Percentiles rank a stretch among this genome's conserved stretches.
Conservation (phyloP, 2,113 vertebrate genomes). For the Epinephelus fuscoguttatus region DNA sequence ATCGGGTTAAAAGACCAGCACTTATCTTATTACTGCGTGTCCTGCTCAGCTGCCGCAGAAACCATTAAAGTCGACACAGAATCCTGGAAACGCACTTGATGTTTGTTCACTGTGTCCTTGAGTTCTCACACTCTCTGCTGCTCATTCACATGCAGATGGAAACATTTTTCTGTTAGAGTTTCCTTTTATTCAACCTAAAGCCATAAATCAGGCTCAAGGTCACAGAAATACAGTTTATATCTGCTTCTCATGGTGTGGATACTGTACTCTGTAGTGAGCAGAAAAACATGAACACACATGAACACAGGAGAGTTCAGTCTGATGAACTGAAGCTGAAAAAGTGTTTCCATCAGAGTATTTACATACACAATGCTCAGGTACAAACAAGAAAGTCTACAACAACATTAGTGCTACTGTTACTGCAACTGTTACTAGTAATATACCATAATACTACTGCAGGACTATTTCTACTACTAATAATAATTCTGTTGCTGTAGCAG, state of each 20-base stretch:
- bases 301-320: too few species aligned
- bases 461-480: too few species aligned
- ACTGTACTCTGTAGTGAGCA: neutral
- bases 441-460: too few species aligned
- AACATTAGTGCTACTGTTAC: too few species aligned
- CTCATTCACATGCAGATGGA: neutral
- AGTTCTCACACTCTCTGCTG: neutral
- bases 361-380: neutral
- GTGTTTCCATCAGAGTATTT: neutral
- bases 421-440: too few species aligned
- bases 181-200: neutral
- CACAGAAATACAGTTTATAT: neutral
- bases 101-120: neutral
- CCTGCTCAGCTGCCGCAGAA: neutral
- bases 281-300: neutral
- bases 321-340: too few species aligned
- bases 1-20: neutral
- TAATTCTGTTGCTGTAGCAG: too few species aligned
- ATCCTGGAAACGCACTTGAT: neutral
- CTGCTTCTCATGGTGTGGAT: neutral
- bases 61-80: neutral
- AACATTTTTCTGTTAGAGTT: neutral
- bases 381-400: too few species aligned
- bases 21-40: neutral
- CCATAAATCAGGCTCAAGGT: neutral